Evolutionary conservation across 2,888 invertebrate species (phyloP), one percentile per base, ranked within the genome.

Genomic region (Anticlea derivata): DNA sequence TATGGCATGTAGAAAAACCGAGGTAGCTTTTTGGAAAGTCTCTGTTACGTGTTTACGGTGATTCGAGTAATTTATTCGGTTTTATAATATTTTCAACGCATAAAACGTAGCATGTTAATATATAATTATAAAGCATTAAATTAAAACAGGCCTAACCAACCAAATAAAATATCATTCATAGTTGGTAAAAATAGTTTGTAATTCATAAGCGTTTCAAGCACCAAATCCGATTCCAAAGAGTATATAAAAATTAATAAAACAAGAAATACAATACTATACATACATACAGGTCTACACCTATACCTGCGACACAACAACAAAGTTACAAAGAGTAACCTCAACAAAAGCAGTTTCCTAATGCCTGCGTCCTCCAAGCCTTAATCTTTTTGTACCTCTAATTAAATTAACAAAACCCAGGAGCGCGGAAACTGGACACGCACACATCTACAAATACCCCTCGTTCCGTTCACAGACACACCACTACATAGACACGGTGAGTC

Each of bases 361-460:
- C 84, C 70, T 78, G 75, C 85, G 83, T 87, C 79, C 86, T 82
- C 77, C 70, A 60, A 75, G 72, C 84, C 83, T 86, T 90, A 89
- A 90, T 90, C 90, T 90, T 90, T 90, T 90, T 90, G 90, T 88
- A 83, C 81, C 85, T 84, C 89, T 90, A 89, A 90, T 90, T 90
- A 90, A 90, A 90, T 90, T 90, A 90, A 83, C 88, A 83, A 89
- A 89, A 86, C 89, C 85, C 87, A 85, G 80, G 78, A 82, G 85
- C 80, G 74, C 80, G 89, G 88, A 88, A 90, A 88, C 89, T 87
- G 88, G 88, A 85, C 89, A 83, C 87, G 64, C 85, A 83, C 81
- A 86, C 80, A 68, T 34, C 24, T 31, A 65, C 39, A 67, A 48
- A 64, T 59, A 60, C 63, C 66, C 65, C 64, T 51, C 55, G 66